Evolutionary conservation across 2,797 vertebrate genomes (phyloP).

Genomic region (Botia almorhae): DNA sequence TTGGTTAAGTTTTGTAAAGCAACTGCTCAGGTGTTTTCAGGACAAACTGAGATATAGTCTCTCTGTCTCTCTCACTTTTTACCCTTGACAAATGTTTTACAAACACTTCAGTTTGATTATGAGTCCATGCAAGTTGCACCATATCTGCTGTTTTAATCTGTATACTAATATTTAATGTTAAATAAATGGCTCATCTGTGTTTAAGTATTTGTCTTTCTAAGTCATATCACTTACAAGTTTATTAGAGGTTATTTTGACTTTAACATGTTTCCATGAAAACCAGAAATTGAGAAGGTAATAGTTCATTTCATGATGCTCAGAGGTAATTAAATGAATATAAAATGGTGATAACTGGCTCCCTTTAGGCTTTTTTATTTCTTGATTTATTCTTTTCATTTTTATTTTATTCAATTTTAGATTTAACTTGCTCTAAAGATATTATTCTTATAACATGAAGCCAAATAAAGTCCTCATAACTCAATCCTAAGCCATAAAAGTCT

Average conservation of each 20-base stretch:
- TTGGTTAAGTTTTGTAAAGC: constrained; percentile 7
- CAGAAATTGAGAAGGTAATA: background rate
- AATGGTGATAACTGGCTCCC: background rate
- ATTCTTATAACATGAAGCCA: background rate
- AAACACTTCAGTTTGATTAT: constrained; percentile 26
- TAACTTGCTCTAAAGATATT: background rate
- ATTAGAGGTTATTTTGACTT: background rate
- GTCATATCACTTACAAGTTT: background rate
- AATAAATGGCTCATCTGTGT: constrained; percentile 34
- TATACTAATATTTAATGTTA: constrained; percentile 47
- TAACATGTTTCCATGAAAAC: background rate
- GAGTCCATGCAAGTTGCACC: constrained; percentile 23
- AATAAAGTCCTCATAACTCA: background rate
- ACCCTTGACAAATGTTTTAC: background rate
- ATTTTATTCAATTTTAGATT: background rate
- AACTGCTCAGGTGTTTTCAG: background rate
- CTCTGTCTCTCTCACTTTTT: background rate
- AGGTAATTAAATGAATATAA: background rate
- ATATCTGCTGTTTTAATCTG: constrained; percentile 25
- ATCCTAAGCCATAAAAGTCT: background rate
- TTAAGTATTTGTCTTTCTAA: constrained; percentile 14
- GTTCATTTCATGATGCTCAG: background rate
- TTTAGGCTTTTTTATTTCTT: background rate
- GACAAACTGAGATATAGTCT: background rate
- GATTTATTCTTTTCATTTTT: background rate